Base-by-base conservation (phyloP, 2,113 vertebrate species). In the Myxocyprinus asiaticus region DNA sequence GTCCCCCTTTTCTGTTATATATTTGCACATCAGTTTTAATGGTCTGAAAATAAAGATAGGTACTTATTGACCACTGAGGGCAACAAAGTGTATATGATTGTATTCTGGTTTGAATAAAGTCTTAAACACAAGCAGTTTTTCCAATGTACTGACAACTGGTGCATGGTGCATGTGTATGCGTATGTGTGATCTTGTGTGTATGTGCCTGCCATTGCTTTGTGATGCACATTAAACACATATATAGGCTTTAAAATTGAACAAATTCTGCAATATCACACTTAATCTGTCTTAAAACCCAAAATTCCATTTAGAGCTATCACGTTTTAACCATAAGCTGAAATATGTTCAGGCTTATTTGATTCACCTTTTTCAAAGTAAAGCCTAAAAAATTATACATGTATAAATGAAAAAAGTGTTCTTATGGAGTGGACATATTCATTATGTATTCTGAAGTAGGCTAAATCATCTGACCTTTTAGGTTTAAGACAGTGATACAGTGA, bases 171-270 rank as follows among this genome's bases (percentile, higher is more conserved):
- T 67, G 75, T 42, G 62, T 58, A 59, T 64, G 69, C 61, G 67
- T 79, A 22, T 78, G 71, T 76, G 51, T 33, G 70, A 68, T 76
- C 45, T 47, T 69, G 77, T 15, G n/a, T 80, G 67, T 77, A 55
- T 77, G 22, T 59, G 61, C 63, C 14, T 74, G 33, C 48, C 44
- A 75, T 90, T 86, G 82, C 81, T 68, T 84, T 85, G 86, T 83
- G 79, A 43, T 63, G 70, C 70, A 73, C 15, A 17, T 58, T 33
- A 33, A 33, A 33, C 22, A 7, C 8, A 9, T 42, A 45, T 45
- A 4, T 17, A 59, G n/a, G 55, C n/a, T 72, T 51, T 72, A 69
- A 56, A 67, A 50, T 1, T 33, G 1, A 33, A 33, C 22, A 17
- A 43, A 44, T 33, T 33, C 9, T 51, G 47, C 47, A 48, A 56